A percentile compares a stretch with the other conserved stretches of the same genome.
Evolutionary conservation across 1,140 invertebrate species (phyloP).

Genomic region (Popillia japonica): DNA sequence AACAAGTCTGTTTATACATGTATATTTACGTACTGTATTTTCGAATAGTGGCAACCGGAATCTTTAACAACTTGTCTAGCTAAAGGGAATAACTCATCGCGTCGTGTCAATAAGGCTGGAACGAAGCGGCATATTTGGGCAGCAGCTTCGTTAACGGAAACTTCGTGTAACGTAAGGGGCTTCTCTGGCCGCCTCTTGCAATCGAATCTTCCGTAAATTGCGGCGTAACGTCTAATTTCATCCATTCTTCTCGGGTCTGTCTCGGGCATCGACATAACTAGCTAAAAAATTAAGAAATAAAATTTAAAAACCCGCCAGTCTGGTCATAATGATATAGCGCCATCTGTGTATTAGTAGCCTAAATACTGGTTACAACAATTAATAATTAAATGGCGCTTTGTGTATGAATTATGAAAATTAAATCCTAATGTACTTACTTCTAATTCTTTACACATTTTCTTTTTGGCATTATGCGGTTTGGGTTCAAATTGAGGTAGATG

Average conservation of each 20-base stretch:
- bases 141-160: slow-evolving; percentile 96
- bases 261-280: slow-evolving; percentile 89
- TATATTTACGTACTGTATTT: slow-evolving; percentile 58
- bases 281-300: slow-evolving; percentile 59
- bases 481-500: slow-evolving; percentile 86
- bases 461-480: slow-evolving; percentile 89
- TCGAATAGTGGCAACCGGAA: slow-evolving; percentile 80
- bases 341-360: no score
- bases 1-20: no score
- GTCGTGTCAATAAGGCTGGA: slow-evolving; percentile 86
- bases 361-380: no score
- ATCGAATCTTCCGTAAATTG: slow-evolving; percentile 96
- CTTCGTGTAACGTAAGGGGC: slow-evolving; percentile 94
- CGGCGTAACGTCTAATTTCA: slow-evolving; percentile 93
- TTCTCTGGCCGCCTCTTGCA: slow-evolving; percentile 96
- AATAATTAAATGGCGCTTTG: neutral
- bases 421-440: slow-evolving; percentile 76
- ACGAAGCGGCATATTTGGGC: slow-evolving; percentile 93
- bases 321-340: no score
- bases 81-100: slow-evolving; percentile 94
- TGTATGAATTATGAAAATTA: no score
- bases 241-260: slow-evolving; percentile 89
- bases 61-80: slow-evolving; percentile 94
- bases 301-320: neutral
- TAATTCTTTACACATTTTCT: slow-evolving; percentile 91